Evolutionary conservation across 2,113 vertebrate genomes (phyloP), one percentile per base, ranked within the genome.

Genomic region (Eira barbara): DNA sequence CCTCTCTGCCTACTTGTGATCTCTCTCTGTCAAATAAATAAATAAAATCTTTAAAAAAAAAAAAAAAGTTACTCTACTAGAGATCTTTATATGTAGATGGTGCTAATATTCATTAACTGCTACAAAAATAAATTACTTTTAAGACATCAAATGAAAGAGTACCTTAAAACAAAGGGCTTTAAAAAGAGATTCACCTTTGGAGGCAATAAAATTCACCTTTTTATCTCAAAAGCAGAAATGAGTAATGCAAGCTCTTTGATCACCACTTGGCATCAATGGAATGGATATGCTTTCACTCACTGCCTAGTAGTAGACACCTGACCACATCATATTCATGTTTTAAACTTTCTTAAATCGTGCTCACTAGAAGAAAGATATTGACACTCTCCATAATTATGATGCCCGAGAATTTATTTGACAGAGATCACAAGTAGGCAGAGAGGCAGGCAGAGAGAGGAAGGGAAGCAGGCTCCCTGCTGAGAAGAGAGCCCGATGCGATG

Each of bases 51-150:
- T n/a, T n/a, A n/a, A n/a, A 34, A 79, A 34, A 79, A 34, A 79
- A 34, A 79, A 79, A 20, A 18, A 45, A 82, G 15, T 59, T 93
- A 73, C 36, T 57, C 31, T 84, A 85, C 45, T 80, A 49, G 18
- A 86, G 39, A 89, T 73, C 31, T 84, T 95, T 78, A 34, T 79
- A 39, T 29, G 11, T 65, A 61, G n/a, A 69, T 74, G 79, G 39
- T 69, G 25, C 17, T 80, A 83, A 74, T 73, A 47, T 14, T 47
- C 74, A 78, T 31, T 89, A 49, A 20, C 74, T 89, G 29, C 36
- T 78, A 79, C 20, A 89, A 89, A 96, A 86, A 67, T 63, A 82
- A 52, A 90, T 86, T 79, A 79, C 27, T 87, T 87, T 93, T 67
- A 36, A 61, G 86, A 86, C 55, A 94, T 86, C 39, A 93, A 96